These are phyloP conservation scores for Shargacucullia verbasci DNA, from an alignment of 2,888 invertebrate species.

Conservation along the genomic window DNA sequence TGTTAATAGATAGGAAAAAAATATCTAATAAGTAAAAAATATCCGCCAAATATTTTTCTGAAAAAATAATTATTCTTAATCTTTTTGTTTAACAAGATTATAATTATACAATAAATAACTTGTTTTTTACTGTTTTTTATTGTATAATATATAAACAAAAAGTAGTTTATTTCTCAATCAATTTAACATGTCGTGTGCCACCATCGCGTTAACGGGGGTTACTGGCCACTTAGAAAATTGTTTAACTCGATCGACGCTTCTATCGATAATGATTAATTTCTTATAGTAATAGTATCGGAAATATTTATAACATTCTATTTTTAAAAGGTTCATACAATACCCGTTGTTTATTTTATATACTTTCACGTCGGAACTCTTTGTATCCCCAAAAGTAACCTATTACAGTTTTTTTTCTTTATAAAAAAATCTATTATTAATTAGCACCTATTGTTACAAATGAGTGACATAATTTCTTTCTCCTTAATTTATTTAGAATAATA, in stretches of 20 bases:
- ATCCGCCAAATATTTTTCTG: neutral
- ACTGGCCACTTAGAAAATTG: constrained; percentile 63
- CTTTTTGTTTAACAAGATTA: no score
- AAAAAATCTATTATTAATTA: no score
- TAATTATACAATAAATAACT: no score
- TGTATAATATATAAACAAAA: constrained; percentile 4
- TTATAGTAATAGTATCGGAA: constrained; percentile 61
- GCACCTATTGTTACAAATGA: no score
- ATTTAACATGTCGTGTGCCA: constrained; percentile 60
- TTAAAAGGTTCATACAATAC: constrained; percentile 28
- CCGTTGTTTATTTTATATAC: constrained; percentile 5
- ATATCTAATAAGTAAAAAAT: no score
- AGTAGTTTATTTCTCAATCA: constrained; percentile 25
- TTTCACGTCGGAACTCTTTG: no score
- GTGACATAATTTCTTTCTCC: no score
- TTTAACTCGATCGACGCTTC: constrained; percentile 63
- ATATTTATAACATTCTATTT: constrained; percentile 47
- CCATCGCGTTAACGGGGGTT: constrained; percentile 62
- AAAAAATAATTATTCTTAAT: neutral
- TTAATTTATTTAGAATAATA: no score
- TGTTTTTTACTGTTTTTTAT: neutral
- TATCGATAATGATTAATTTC: constrained; percentile 73
- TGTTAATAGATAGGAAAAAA: neutral
- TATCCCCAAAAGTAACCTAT: no score
- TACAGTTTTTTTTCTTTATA: no score